Evolutionary conservation across 2,888 invertebrate species (phyloP), one percentile per base, ranked within the genome.

Genomic region (Tachina grossa): DNA sequence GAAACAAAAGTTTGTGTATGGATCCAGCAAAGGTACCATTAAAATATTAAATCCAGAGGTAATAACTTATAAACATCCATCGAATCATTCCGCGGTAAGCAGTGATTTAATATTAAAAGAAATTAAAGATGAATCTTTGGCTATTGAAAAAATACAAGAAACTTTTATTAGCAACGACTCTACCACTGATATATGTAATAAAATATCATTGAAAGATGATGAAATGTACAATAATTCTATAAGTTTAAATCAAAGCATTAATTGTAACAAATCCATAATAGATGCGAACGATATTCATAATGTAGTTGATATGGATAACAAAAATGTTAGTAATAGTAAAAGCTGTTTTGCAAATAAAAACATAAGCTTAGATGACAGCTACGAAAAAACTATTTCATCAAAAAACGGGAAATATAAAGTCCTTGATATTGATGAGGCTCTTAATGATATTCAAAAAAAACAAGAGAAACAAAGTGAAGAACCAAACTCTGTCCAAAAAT

Each of bases 1-100:
- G 74, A 83, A 89, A 88, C 22, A 89, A 88, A 59, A 89, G 89
- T 91, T 89, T 59, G 90, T 90, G 0, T 91, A 92, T 85, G 91
- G 90, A 14, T 90, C 91, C 9, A 89, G 90, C 0, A 91, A 90
- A 22, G 92, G 92, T 5, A 92, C 91, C 0, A 92, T 92, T 0
- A 92, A 92, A 87, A 92, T 92, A 69, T 89, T 92, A 41, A 92
- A 92, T 85, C 92, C 92, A 0, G 92, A 92, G 66, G 90, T 92
- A 0, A 91, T 92, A 13, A 91, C 91, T 59, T 90, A 86, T 55
- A 89, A 89, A 51, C 90, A 89, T 43, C 91, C 91, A 14, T 68
- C 76, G 0, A 85, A 68, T 9, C 66, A 55, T 53, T 51, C 78
- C 5, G 1, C 49, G 14, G 90, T 88, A 13, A 85, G 88, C 0